Percentiles rank a stretch among this genome's conserved stretches.
These are phyloP conservation scores for Tonatia bakeri DNA, from an alignment of 2,113 vertebrate genomes.

Conservation along the genomic window DNA sequence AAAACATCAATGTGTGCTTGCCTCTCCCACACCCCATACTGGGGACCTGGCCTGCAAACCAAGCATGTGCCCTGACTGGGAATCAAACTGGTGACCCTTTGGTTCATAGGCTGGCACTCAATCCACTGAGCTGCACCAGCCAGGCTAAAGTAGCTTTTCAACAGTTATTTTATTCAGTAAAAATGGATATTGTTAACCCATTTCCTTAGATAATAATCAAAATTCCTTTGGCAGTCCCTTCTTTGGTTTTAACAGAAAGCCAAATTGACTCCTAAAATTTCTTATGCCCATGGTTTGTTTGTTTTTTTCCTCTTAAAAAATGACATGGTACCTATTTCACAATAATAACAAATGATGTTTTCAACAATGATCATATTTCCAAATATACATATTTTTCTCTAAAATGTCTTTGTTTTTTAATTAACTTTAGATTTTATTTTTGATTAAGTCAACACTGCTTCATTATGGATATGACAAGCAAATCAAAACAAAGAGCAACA, in stretches of 20 bases:
- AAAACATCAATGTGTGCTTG: no score
- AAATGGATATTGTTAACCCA: not conserved
- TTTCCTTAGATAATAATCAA: not conserved
- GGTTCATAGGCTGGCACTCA: no score
- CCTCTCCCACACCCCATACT: no score
- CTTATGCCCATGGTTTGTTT: not conserved
- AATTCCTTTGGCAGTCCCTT: not conserved
- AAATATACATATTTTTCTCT: not conserved
- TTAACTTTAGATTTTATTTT: not conserved
- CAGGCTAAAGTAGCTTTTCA: not conserved
- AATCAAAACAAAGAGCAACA: not conserved
- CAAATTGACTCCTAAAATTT: not conserved
- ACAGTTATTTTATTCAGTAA: not conserved
- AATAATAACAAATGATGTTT: not conserved
- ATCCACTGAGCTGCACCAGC: no score
- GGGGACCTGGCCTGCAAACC: no score
- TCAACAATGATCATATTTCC: not conserved
- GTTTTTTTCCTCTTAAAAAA: not conserved
- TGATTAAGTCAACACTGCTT: not conserved
- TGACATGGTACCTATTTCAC: not conserved
- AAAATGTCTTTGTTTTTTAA: not conserved
- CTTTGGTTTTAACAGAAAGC: not conserved
- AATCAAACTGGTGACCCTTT: no score
- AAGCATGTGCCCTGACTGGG: no score
- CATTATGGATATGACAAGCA: not conserved